phyloP scores from a whole-genome alignment of 64 coral and sea anemone genomes.

The Pocillopora damicornis region DNA sequence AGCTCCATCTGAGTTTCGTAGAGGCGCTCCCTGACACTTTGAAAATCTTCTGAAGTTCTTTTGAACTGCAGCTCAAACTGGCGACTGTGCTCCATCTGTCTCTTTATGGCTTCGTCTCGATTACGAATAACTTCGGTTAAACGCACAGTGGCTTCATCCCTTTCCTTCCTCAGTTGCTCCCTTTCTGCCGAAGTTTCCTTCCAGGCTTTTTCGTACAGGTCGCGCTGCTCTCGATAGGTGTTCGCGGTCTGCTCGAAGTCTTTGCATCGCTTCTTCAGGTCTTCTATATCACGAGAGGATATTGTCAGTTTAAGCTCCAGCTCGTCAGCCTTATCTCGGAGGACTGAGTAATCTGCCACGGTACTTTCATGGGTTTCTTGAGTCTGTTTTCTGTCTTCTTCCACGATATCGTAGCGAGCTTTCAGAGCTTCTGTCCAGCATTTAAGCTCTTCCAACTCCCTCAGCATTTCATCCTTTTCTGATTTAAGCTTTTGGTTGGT shows the following conservation, averaged over 20 bases:
- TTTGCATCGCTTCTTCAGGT: constrained; percentile 32
- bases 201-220: constrained; percentile 30
- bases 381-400: constrained; percentile 50
- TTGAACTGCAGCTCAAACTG: constrained; percentile 40
- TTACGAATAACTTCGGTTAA: constrained; percentile 37
- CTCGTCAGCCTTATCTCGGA: constrained; percentile 50
- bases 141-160: constrained; percentile 30
- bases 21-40: neutral
- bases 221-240: constrained; percentile 40
- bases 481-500: constrained; percentile 58
- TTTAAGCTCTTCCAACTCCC: constrained; percentile 36
- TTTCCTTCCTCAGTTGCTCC: constrained; percentile 46
- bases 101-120: constrained; percentile 49
- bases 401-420: constrained; percentile 57
- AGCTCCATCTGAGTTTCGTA: constrained; percentile 21
- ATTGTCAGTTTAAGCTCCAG: constrained; percentile 41
- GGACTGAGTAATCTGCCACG: constrained; percentile 42
- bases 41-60: constrained; percentile 31
- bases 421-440: constrained; percentile 56
- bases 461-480: constrained; percentile 56
- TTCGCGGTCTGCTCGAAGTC: constrained; percentile 36
- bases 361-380: constrained; percentile 53
- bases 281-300: constrained; percentile 23
- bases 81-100: constrained; percentile 38
- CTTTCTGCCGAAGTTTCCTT: constrained; percentile 55